Percentiles rank a stretch among this genome's conserved stretches.
Conservation (phyloP, 2,797 vertebrate species). For the Myotis planiceps region DNA sequence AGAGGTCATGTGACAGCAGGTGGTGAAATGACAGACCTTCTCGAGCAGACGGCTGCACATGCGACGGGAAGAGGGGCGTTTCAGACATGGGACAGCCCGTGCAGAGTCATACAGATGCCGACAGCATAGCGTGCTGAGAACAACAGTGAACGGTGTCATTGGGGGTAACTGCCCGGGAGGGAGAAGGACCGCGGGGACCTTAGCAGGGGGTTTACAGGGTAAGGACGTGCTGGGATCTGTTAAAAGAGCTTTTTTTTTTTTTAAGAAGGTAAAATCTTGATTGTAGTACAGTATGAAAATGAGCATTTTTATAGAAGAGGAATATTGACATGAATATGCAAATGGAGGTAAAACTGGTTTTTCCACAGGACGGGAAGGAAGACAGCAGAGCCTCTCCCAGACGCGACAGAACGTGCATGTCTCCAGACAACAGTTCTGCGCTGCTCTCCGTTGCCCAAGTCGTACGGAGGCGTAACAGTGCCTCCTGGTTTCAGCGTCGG, state of each 20-base stretch:
- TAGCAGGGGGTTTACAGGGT: not conserved
- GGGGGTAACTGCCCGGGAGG: not conserved
- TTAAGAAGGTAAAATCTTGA: not conserved
- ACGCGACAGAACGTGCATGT: not conserved
- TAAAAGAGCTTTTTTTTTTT: not conserved
- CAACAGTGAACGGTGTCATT: not conserved
- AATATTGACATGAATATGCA: not conserved
- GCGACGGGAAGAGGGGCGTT: not conserved
- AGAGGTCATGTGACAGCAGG: not conserved
- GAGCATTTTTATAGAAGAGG: not conserved
- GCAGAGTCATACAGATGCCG: not conserved
- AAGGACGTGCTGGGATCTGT: not conserved
- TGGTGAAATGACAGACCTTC: not conserved
- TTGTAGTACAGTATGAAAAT: not conserved
- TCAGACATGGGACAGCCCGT: not conserved
- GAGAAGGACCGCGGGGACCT: fast-evolving
- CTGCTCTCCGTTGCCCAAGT: not conserved
- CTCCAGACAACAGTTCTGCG: not conserved
- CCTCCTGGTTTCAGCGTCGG: not conserved
- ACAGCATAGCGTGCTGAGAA: not conserved
- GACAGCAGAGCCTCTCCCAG: not conserved
- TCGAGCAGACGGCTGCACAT: not conserved
- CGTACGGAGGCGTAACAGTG: not conserved
- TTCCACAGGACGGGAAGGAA: not conserved
- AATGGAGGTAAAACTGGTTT: not conserved